A percentile compares a stretch with the other conserved stretches of the same genome.
Conservation (phyloP, 2,797 vertebrate species). For the Acipenser transmontanus region DNA sequence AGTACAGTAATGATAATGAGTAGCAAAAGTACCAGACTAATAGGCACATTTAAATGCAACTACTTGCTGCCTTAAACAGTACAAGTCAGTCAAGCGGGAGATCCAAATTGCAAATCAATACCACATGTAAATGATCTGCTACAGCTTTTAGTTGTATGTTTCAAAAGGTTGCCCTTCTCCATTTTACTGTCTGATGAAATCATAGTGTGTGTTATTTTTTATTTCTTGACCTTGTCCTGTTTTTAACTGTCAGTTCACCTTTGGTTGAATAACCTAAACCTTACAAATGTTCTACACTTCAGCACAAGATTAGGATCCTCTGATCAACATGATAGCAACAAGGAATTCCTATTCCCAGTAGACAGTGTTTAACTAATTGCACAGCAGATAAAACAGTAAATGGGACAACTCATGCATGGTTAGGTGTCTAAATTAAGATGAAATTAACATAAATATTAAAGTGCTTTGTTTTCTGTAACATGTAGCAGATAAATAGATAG, state of each 20-base stretch:
- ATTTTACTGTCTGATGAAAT: constrained; percentile 17
- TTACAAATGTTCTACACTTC: constrained; percentile 21
- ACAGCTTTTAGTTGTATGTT: constrained; percentile 27
- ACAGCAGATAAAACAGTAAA: too few relatives aligned
- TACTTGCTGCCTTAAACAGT: constrained; percentile 20
- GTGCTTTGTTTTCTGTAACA: too few relatives aligned
- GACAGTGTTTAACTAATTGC: neutral
- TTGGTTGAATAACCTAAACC: too few relatives aligned
- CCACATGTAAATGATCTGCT: constrained; percentile 30
- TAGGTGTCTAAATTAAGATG: too few relatives aligned
- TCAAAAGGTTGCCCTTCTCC: constrained; percentile 14
- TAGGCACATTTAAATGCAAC: constrained; percentile 36
- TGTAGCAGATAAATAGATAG: too few relatives aligned
- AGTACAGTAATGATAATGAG: too few relatives aligned
- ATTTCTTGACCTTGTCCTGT: constrained; percentile 10
- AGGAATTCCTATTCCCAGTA: neutral
- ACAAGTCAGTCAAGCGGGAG: constrained; percentile 28
- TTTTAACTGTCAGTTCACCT: neutral
- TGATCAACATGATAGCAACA: neutral
- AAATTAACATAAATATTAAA: too few relatives aligned
- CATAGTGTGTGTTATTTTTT: constrained; percentile 16
- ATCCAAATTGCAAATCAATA: constrained; percentile 35
- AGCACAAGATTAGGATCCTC: neutral
- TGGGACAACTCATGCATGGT: too few relatives aligned
- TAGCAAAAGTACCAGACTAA: constrained; percentile 17